Conservation (phyloP, 1,140 invertebrate genomes). For the Tenebrio molitor region DNA sequence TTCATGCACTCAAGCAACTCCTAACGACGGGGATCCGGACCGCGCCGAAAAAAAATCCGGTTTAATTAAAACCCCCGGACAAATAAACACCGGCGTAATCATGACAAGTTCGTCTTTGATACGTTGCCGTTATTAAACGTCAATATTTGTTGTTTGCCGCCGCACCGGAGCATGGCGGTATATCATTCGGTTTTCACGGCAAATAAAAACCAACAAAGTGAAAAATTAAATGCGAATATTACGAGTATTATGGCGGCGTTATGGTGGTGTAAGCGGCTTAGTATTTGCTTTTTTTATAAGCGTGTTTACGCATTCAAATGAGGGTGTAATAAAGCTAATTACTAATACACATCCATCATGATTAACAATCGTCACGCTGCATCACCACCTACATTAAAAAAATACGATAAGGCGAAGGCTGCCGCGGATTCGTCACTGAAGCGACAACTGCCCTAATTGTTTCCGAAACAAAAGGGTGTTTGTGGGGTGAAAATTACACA, state of each 20-base stretch:
- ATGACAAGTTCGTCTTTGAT: constrained; percentile 7
- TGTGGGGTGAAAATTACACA: neutral
- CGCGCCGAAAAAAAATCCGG: constrained; percentile 1
- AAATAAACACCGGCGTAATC: neutral
- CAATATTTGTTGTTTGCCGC: constrained; percentile 35
- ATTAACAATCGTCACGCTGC: constrained; percentile 9
- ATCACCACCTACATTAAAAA: neutral
- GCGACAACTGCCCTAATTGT: neutral
- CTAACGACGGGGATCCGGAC: neutral
- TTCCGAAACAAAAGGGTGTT: constrained; percentile 3
- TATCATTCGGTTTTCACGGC: constrained; percentile 38
- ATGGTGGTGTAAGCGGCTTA: constrained; percentile 25
- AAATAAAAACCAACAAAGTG: constrained; percentile 39
- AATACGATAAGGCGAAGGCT: neutral
- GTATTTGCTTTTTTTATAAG: constrained; percentile 24
- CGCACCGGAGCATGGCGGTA: constrained; percentile 23
- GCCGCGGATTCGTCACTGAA: neutral
- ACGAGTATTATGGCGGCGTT: constrained; percentile 31
- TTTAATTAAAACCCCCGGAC: constrained; percentile 13
- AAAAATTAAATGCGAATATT: constrained; percentile 40
- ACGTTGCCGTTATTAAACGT: constrained; percentile 16
- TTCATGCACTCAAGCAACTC: constrained; percentile 10
- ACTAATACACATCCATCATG: constrained; percentile 21
- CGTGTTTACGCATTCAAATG: neutral
- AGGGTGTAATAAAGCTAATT: constrained; percentile 19